Evolutionary conservation across 2,113 vertebrate species (phyloP), one percentile per base, ranked within the genome.

Genomic region (Heterochromis multidens): DNA sequence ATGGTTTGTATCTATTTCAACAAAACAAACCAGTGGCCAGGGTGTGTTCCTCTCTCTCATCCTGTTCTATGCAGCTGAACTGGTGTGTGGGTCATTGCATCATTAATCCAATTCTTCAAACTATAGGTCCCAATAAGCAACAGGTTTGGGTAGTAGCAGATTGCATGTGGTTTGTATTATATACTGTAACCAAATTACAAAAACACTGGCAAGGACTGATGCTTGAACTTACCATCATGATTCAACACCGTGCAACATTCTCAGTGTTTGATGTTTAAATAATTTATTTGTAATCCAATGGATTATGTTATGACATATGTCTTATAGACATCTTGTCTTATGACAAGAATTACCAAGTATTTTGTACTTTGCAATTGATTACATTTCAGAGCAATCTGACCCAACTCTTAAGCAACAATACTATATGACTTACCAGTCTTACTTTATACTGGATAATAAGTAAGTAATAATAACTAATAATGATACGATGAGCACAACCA

Each of bases 61-160:
- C 19, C 76, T 27, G 40, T 76, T 78, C 84, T 49, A 59, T 57
- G 77, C 59, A 25, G 65, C 70, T 58, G 31, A 80, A 78, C 60
- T 63, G 72, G n/a, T 67, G 54, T 70, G 87, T 90, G 83, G 82
- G 86, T 72, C 80, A 58, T 85, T 83, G 56, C 85, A 86, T 81
- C 80, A 86, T 88, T 87, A 83, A 87, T 88, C 59, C 43, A 79
- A 5, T 25, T 86, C 60, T 84, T 82, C 78, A 91, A 90, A 93
- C 92, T 90, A 89, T 37, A 82, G 12, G 58, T 85, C 54, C 60
- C 67, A 57, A 78, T 46, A 52, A 82, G 60, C 72, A 61, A 72
- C 33, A 80, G 49, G 49, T 19, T 19, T 7, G 17, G 49, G 17
- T 52, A 52, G 3, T 19, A 19, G 19, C 17, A 49, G 1, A 52